A percentile compares a stretch with the other conserved stretches of the same genome.
Conservation (phyloP, 2,797 vertebrate genomes). For the Lates japonicus region DNA sequence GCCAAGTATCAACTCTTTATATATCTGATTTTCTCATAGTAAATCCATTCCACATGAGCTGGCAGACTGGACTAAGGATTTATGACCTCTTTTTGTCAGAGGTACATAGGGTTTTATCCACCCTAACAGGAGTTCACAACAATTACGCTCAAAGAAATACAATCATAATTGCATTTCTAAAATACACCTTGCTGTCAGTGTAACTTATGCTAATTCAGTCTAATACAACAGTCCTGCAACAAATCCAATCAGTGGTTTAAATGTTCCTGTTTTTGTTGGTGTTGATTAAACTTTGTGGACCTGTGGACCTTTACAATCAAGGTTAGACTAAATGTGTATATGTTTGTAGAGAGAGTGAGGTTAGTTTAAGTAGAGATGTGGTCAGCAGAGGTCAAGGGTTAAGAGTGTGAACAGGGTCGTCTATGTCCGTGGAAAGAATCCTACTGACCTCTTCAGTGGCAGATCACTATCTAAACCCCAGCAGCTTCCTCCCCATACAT, state of each 20-base stretch:
- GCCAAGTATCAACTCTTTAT: constrained; percentile 29
- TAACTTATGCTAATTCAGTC: background rate
- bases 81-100: constrained; percentile 36
- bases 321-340: background rate
- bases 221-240: background rate
- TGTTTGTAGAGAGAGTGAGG: constrained; percentile 8
- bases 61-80: constrained; percentile 44
- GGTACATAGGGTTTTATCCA: background rate
- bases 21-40: background rate
- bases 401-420: constrained; percentile 51
- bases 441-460: constrained; percentile 57
- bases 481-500: constrained; percentile 53
- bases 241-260: background rate
- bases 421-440: constrained; percentile 70
- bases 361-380: constrained; percentile 11
- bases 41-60: constrained; percentile 62
- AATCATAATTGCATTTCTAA: constrained; percentile 4
- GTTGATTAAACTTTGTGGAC: background rate
- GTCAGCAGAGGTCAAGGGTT: constrained; percentile 54
- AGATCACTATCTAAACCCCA: constrained; percentile 76
- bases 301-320: background rate
- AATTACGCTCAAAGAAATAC: background rate
- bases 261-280: constrained; percentile 1
- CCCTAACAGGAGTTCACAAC: background rate
- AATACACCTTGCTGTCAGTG: constrained; percentile 1